These are phyloP conservation scores for Bubo blakistoni DNA, from an alignment of 2,113 vertebrate genomes.

Conservation along the genomic window DNA sequence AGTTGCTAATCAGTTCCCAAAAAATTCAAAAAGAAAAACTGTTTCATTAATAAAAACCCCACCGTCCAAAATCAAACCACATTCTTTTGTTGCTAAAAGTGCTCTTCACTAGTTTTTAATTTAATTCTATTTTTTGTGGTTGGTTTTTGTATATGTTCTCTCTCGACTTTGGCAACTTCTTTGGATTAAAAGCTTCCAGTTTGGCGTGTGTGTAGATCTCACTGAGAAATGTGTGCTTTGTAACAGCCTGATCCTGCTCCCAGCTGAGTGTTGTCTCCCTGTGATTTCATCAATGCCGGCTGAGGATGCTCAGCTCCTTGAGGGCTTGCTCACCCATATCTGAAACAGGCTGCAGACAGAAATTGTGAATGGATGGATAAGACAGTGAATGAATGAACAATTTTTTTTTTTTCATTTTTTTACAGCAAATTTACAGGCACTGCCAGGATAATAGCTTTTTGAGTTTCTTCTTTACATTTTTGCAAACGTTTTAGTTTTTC, in stretches of 20 bases:
- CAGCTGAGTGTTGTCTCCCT: not conserved
- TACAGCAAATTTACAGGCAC: not conserved
- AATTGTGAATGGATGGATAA: conserved; percentile 37
- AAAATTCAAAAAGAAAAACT: not conserved
- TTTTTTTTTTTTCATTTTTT: too few species aligned
- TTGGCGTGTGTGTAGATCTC: not conserved
- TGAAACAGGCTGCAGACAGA: not conserved
- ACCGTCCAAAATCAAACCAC: not conserved
- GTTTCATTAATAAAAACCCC: not conserved
- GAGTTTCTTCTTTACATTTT: not conserved
- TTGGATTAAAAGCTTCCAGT: not conserved
- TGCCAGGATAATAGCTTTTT: not conserved
- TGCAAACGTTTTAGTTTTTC: not conserved
- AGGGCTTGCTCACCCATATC: not conserved
- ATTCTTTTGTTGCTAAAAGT: not conserved
- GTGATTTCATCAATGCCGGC: not conserved
- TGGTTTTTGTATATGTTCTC: not conserved
- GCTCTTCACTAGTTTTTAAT: not conserved
- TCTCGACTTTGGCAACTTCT: not conserved
- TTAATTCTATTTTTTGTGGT: not conserved
- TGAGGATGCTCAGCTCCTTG: conserved; percentile 8
- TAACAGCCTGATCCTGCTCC: not conserved
- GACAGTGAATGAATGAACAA: not conserved
- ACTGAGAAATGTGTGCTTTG: not conserved
- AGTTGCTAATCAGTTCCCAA: not conserved